Percentiles rank a stretch among this genome's conserved stretches.
phyloP scores from a whole-genome alignment of 2,888 invertebrate genomes.

The Xiphydria camelus region DNA sequence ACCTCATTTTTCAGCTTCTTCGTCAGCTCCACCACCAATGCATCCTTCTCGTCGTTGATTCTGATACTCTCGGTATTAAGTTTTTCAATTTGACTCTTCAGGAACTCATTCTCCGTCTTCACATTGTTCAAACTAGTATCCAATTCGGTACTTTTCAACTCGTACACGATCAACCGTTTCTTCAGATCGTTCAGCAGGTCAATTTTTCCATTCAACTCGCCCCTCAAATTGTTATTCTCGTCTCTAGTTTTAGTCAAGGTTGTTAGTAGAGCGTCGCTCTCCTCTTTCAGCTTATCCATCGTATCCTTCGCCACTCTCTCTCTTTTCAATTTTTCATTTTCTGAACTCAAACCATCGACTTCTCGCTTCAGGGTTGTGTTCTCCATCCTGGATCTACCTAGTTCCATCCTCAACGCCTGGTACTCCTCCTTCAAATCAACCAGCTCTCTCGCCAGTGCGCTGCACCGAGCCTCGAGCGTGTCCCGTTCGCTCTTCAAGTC shows the following conservation, averaged over 20 bases:
- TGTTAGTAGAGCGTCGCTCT: slow-evolving; percentile 25
- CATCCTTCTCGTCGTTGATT: background rate
- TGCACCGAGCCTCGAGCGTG: too few relatives aligned
- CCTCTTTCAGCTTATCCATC: slow-evolving; percentile 1
- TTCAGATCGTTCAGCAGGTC: background rate
- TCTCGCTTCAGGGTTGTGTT: slow-evolving; percentile 13
- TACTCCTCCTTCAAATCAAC: slow-evolving; percentile 13
- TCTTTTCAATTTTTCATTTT: slow-evolving; percentile 13
- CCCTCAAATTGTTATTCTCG: slow-evolving; percentile 25
- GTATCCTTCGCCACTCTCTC: background rate
- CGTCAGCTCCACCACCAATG: background rate
- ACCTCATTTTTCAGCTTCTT: background rate
- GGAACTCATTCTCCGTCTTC: background rate
- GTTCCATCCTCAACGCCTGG: slow-evolving; percentile 8
- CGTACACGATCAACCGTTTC: background rate
- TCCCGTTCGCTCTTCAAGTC: slow-evolving; percentile 4
- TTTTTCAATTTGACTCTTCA: too few relatives aligned
- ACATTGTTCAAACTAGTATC: background rate
- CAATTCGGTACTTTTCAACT: background rate
- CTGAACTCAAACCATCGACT: background rate
- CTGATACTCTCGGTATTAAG: too few relatives aligned
- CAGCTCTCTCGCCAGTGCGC: too few relatives aligned
- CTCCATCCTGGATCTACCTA: slow-evolving; percentile 1
- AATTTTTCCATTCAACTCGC: slow-evolving; percentile 28
- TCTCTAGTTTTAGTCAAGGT: slow-evolving; percentile 25